These are phyloP conservation scores for Naja naja DNA, from an alignment of 2,113 vertebrate genomes.

Conservation along the genomic window DNA sequence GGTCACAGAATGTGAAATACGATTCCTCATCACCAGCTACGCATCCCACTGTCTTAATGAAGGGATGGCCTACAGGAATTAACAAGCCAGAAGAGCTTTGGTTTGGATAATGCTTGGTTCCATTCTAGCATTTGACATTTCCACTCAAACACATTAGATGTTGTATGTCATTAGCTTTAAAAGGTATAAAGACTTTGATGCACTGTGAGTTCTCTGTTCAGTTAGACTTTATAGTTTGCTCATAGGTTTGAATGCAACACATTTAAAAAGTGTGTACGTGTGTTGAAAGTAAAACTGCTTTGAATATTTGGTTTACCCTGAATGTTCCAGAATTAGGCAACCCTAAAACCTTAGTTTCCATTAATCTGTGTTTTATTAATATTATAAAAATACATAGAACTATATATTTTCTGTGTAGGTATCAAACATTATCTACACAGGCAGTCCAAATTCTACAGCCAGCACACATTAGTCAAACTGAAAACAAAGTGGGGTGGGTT, in stretches of 20 bases:
- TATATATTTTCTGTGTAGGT: neutral
- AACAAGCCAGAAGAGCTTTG: constrained; percentile 51
- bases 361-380: neutral
- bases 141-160: neutral
- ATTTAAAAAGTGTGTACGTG: neutral
- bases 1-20: constrained; percentile 89
- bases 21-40: constrained; percentile 94
- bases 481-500: neutral
- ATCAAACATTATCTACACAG: neutral
- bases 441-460: neutral
- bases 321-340: neutral
- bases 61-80: constrained; percentile 85
- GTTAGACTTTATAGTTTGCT: neutral
- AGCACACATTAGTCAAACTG: neutral
- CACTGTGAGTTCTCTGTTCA: neutral
- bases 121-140: constrained; percentile 24
- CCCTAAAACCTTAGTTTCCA: neutral
- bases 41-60: constrained; percentile 94
- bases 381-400: neutral
- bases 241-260: neutral
- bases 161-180: constrained; percentile 27
- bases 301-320: neutral
- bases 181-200: constrained; percentile 36
- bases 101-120: constrained; percentile 23
- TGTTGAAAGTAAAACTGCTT: neutral